Base-by-base conservation (phyloP, 2,797 vertebrate species). In the Eupleurogrammus muticus region DNA sequence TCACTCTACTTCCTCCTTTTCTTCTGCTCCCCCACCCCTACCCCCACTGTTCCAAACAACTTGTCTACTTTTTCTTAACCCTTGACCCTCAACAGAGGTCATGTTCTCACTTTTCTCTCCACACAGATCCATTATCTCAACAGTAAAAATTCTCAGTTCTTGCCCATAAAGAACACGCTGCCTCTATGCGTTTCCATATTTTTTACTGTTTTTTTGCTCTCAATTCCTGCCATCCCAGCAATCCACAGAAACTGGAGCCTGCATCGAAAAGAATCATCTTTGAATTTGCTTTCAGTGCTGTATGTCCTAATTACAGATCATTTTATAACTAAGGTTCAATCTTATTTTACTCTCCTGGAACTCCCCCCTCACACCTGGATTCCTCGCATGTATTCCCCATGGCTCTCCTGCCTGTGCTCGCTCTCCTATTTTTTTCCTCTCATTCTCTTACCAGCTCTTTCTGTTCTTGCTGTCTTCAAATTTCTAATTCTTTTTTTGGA, bases 261-360 rank as follows among this genome's bases (percentile, higher is more conserved):
- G 85, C 85, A 86, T 87, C 80, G 2, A 10, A 40, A 86, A 80
- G 38, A 86, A 88, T 88, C 89, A 84, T 89, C 89, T 90, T 92
- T 93, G 92, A 93, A 92, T 83, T 85, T 91, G 92, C 91, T 93
- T 94, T 95, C 93, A 92, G 90, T 92, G 86, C 90, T 84, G 85
- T 89, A 91, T 93, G 90, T 91, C 86, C 87, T 89, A 86, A 91
- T 92, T 89, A 89, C 82, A 89, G 80, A 90, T 90, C 83, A 81
- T 87, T 90, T 88, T 70, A 88, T 77, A 84, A 82, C 71, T 85
- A 83, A 91, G 79, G 82, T 90, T 81, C 83, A 89, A 71, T 85
- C 86, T 90, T 90, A 79, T 91, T 90, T 86, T 77, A 79, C 79
- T 86, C 73, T 73, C 68, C 59, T 81, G 87, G 75, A 87, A 87